Evolutionary conservation across 1,140 invertebrate genomes (phyloP), one percentile per base, ranked within the genome.

Genomic region (Coenobita brevimanus): DNA sequence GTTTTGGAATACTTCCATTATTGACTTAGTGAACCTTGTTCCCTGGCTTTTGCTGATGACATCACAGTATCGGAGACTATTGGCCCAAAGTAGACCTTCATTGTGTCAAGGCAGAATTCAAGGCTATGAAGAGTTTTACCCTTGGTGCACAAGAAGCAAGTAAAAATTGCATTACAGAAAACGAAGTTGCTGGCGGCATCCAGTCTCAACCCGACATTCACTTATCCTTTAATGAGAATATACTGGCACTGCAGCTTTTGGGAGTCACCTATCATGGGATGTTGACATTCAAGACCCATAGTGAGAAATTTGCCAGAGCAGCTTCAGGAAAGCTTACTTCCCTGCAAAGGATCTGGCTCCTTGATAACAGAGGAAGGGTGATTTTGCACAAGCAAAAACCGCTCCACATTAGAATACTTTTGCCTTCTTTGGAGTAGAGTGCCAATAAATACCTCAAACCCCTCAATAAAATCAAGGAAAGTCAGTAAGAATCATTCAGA

Each of bases 1-100:
- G 73, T 41, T 76, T 21, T 76, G 36, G 36, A 76, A 76, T n/a
- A 76, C 46, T 3, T 76, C 38, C 24, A 43, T 76, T 15, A 13
- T 41, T 24, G 73, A 76, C 30, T 41, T 43, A 4, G 15, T 43
- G n/a, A 76, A 76, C 3, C 38, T 76, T n/a, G n/a, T 76, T 38
- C 36, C 36, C 36, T 33, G 36, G 36, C 73, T 24, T 76, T 21
- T 46, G 73, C 73, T 3, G 73, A 76, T 17, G 73, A 76, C 73
- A 17, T 69, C 1, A 69, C 64, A 8, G 21, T 69, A 17, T 69
- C 64, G 64, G 10, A 10, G 13, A 15, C 64, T 36, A 33, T 69
- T 36, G 38, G 30, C 64, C 10, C 64, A 17, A 36, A 69, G 64
- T 27, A 69, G 38, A 21, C 64, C 6, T 3, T 36, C 64, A 27